Evolutionary conservation across 2,888 invertebrate genomes (phyloP).

Genomic region (Proisotoma minuta): DNA sequence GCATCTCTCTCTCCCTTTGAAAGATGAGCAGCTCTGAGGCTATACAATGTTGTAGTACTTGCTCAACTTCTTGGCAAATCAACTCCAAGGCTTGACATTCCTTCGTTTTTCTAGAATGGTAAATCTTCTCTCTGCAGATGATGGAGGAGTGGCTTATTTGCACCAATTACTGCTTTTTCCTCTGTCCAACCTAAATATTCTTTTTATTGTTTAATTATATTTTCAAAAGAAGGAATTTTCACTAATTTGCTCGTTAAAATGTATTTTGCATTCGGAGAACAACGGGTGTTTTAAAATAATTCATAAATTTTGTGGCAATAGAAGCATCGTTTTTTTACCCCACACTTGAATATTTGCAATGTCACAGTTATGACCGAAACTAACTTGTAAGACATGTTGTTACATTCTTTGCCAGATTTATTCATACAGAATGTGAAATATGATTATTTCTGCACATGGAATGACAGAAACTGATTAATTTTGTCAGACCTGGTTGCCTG

Average conservation of each 20-base stretch:
- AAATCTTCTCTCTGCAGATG: not conserved
- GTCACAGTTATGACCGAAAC: constrained; percentile 1
- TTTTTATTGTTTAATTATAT: too few relatives aligned
- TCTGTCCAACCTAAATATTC: too few relatives aligned
- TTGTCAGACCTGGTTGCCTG: not conserved
- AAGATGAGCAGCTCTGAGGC: not conserved
- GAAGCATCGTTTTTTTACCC: too few relatives aligned
- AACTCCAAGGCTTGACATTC: not conserved
- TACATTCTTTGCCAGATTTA: constrained; percentile 4
- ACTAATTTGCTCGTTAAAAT: too few relatives aligned
- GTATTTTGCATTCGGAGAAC: too few relatives aligned
- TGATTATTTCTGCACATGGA: constrained; percentile 6
- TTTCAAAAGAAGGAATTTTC: too few relatives aligned
- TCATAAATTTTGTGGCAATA: too few relatives aligned
- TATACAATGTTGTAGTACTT: constrained; percentile 14
- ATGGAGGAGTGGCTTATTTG: constrained; percentile 5
- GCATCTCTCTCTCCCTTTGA: not conserved
- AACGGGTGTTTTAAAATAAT: too few relatives aligned
- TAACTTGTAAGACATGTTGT: constrained; percentile 3
- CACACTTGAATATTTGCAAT: too few relatives aligned
- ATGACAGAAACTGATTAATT: constrained; percentile 4
- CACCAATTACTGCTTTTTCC: not conserved
- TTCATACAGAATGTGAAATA: constrained; percentile 2
- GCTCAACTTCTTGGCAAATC: constrained; percentile 17
- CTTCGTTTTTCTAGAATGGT: constrained; percentile 1